These are phyloP conservation scores for Eudasyphora cyanicolor DNA, from an alignment of 2,888 invertebrate genomes.

Conservation along the genomic window DNA sequence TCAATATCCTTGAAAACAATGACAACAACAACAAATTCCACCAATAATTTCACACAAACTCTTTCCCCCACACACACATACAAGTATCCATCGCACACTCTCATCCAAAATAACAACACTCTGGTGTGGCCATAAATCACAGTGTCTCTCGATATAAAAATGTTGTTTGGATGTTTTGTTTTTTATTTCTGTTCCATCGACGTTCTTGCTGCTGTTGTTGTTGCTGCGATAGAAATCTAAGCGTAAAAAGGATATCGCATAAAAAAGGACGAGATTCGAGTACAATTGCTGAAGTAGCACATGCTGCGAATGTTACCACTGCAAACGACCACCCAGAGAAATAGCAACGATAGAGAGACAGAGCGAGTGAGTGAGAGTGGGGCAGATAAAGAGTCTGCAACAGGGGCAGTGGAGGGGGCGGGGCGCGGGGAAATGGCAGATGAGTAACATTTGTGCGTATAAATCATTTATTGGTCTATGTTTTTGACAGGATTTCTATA, in stretches of 20 bases:
- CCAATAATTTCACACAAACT: too few species aligned
- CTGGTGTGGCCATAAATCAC: conserved; percentile 12
- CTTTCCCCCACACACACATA: too few species aligned
- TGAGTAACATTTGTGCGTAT: conserved; percentile 33
- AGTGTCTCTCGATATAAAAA: conserved; percentile 1
- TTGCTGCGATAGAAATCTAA: background rate
- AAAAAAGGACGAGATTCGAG: background rate
- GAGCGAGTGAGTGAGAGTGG: too few species aligned
- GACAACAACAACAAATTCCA: background rate
- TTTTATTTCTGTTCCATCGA: background rate
- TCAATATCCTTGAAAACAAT: background rate
- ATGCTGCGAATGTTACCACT: background rate
- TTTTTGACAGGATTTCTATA: conserved; percentile 31
- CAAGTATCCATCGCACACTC: background rate
- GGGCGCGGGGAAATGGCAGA: background rate
- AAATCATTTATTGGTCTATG: conserved; percentile 30
- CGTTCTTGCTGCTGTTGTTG: background rate
- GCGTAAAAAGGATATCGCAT: background rate
- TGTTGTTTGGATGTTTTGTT: background rate
- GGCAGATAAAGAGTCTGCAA: too few species aligned
- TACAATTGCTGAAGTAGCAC: background rate
- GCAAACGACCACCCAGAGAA: background rate
- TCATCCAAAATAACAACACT: background rate
- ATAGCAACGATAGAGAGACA: too few species aligned
- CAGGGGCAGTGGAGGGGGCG: background rate